Base-by-base conservation (phyloP, 2,797 vertebrate genomes). In the Sphenodon punctatus region DNA sequence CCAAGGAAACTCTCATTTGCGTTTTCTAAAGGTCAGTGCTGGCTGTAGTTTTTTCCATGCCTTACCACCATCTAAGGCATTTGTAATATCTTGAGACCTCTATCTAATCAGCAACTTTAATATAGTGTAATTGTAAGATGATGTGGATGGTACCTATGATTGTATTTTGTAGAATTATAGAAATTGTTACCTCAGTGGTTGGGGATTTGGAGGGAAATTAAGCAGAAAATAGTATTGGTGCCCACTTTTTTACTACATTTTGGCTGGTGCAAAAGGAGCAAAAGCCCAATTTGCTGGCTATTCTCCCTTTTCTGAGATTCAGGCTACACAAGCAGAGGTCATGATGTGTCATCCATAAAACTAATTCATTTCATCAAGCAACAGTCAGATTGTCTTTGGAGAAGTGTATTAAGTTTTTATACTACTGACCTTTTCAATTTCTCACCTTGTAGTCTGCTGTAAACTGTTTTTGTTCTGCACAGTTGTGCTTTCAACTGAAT, bases 371-470 rank as follows among this genome's bases (percentile, higher is more conserved):
- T 71, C 51, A 20, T 77, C 15, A 64, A 58, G 58, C 20, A 73
- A 67, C n/a, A 34, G 39, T 22, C 22, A 27, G 20, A 49, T 12
- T 49, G 36, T 32, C 10, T 49, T 58, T 42, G 34, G 48, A 43
- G n/a, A 43, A 7, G 11, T 10, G 17, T 48, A 48, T n/a, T 49
- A 3, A n/a, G 5, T 14, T 71, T 70, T 79, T 79, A 8, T 51
- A 60, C 61, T 68, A 69, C 30, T 30, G 38, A 13, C 58, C 59
- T 34, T n/a, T 49, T 85, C 79, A 36, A 59, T 75, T 90, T 67
- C 45, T 82, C 48, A 10, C 67, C 15, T 38, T 41, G 30, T 6
- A 22, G n/a, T 17, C 36, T 78, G 51, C 55, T 25, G 38, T 53
- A 39, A 53, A 67, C 19, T 36, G 16, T 67, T n/a, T n/a, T n/a